Conservation (phyloP, 2,888 invertebrate genomes). For the Schrankia costaestrigalis region DNA sequence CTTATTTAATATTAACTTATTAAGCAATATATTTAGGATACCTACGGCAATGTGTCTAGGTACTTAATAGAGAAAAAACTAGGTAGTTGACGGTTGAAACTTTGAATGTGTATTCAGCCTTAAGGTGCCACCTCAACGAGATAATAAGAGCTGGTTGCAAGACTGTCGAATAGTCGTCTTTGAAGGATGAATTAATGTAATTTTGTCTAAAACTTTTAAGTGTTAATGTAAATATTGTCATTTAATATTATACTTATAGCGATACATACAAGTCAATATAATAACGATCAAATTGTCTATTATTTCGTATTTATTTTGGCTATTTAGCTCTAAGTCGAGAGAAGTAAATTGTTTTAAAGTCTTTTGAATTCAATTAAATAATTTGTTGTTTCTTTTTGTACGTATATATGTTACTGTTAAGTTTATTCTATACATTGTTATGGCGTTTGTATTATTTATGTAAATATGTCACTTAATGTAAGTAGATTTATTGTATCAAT, state of each 20-base stretch:
- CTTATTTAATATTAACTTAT: no score
- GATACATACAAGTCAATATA: slow-evolving; percentile 28
- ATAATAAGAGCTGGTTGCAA: slow-evolving; percentile 37
- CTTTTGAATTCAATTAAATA: slow-evolving; percentile 15
- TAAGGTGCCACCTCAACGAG: slow-evolving; percentile 10
- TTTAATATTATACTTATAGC: slow-evolving; percentile 27
- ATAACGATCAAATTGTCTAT: slow-evolving; percentile 36
- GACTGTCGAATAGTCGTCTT: slow-evolving; percentile 40
- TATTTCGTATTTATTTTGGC: slow-evolving; percentile 25
- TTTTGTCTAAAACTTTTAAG: slow-evolving; percentile 35
- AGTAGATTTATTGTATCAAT: slow-evolving; percentile 61
- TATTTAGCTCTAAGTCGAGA: slow-evolving; percentile 27
- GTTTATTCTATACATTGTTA: slow-evolving; percentile 72
- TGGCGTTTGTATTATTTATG: slow-evolving; percentile 76
- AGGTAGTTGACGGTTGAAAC: slow-evolving; percentile 8
- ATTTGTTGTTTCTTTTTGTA: slow-evolving; percentile 21
- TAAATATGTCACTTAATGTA: slow-evolving; percentile 60
- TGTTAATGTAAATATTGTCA: slow-evolving; percentile 47
- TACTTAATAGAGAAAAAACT: no score
- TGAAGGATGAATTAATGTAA: slow-evolving; percentile 31
- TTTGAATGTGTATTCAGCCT: slow-evolving; percentile 16
- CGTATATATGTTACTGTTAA: slow-evolving; percentile 72
- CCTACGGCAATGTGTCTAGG: no score
- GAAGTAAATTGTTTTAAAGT: slow-evolving; percentile 19
- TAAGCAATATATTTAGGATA: no score